phyloP scores from a whole-genome alignment of 2,888 invertebrate species.

The Polyommatus iphigenia region DNA sequence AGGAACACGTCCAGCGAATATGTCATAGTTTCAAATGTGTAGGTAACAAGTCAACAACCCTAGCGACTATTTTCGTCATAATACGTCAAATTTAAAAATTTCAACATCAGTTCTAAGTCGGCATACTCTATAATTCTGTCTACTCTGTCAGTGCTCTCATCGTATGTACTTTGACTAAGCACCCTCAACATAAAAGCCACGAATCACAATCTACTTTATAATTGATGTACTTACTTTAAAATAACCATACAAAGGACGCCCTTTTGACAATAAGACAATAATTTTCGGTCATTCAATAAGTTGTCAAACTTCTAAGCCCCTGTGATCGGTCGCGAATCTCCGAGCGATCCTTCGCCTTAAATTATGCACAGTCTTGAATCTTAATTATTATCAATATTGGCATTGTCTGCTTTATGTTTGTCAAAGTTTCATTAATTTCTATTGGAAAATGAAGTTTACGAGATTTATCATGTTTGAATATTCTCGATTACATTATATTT shows the following conservation, averaged over 20 bases:
- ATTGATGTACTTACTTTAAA: neutral
- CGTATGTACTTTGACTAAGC: too few species aligned
- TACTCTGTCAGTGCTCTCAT: too few species aligned
- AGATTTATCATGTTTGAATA: neutral
- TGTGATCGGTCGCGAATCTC: neutral
- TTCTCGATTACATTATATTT: neutral
- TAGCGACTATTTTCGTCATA: too few species aligned
- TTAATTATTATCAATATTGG: conserved; percentile 19
- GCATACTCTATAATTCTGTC: too few species aligned
- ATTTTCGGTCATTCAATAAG: neutral
- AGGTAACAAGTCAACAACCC: too few species aligned
- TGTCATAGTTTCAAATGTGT: too few species aligned
- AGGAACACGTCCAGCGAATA: too few species aligned
- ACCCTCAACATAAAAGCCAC: too few species aligned
- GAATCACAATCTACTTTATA: too few species aligned
- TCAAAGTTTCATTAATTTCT: neutral
- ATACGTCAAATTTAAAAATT: too few species aligned
- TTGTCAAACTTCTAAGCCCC: neutral
- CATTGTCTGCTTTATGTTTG: neutral
- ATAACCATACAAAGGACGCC: neutral
- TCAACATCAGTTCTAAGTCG: too few species aligned
- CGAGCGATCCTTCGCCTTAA: neutral
- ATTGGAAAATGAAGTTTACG: neutral
- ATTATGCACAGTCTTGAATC: neutral
- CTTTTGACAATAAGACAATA: neutral